Base-by-base conservation (phyloP, 2,113 vertebrate genomes). In the Xyrauchen texanus region DNA sequence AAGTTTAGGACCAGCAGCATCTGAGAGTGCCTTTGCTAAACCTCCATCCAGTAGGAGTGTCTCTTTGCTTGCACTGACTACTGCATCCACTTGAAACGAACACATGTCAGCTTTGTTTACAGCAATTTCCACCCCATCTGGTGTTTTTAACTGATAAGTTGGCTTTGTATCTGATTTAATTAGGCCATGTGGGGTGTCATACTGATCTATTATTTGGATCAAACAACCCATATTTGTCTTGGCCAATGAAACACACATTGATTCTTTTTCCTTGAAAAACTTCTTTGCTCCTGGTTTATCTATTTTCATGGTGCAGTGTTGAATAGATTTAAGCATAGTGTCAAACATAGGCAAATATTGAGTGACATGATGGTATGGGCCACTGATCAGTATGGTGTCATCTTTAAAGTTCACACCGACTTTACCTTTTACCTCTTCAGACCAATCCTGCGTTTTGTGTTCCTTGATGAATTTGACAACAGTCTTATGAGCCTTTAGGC, bases 21-120 rank as follows among this genome's bases (percentile, higher is more conserved):
- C 80, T 0, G 84, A 77, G 57, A 98, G 87, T 0, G 92, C 91
- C 0, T 0, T 44, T 0, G 92, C 86, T 7, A 98, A 90, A 52
- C 93, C 94, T 0, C 84, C 85, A 0, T 4, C 8, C 44, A 88
- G 93, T 7, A 86, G 76, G 3, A 98, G 86, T 10, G 86, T 60
- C 21, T 88, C 81, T 7, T 90, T 94, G 5, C 88, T 82, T 0
- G 92, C 81, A 55, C 90, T 95, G 5, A 98, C 94, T 12, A 98
- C 87, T 44, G 92, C 93, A 2, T 95, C 78, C 0, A 90, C 89
- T 0, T 83, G 78, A 12, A 94, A 92, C 4, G 0, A 62, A 53
- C 89, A 90, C 87, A 97, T 81, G 80, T 96, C 68, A 0, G 86
- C 93, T 67, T 92, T 92, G 65, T 55, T 91, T 4, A 94, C 93